These are phyloP conservation scores for Chouioia cunea DNA, from an alignment of 2,888 invertebrate genomes.

Conservation along the genomic window DNA sequence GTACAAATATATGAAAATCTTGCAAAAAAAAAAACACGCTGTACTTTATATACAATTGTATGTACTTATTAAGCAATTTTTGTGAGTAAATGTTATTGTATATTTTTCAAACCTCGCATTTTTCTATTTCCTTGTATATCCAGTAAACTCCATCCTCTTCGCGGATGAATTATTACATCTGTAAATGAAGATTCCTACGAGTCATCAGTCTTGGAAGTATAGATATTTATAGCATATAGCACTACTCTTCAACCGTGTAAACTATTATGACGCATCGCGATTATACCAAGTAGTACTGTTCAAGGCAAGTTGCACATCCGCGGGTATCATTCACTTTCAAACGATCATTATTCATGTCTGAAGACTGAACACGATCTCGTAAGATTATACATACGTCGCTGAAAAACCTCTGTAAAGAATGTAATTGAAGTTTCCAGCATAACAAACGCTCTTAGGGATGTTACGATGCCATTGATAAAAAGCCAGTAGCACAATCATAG, in stretches of 20 bases:
- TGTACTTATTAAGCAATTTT: constrained; percentile 51
- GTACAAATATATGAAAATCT: constrained; percentile 44
- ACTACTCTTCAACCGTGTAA: constrained; percentile 14
- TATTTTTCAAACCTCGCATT: constrained; percentile 50
- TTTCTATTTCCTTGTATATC: neutral
- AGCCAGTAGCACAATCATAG: no score
- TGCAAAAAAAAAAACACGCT: constrained; percentile 42
- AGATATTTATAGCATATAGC: constrained; percentile 8
- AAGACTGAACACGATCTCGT: constrained; percentile 22
- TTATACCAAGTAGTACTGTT: constrained; percentile 14
- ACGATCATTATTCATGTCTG: constrained; percentile 40
- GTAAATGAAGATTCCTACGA: neutral
- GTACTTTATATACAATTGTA: constrained; percentile 48
- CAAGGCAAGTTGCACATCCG: neutral
- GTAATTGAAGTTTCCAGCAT: constrained; percentile 23
- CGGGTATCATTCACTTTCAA: constrained; percentile 35
- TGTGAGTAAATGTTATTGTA: constrained; percentile 61
- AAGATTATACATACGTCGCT: constrained; percentile 10
- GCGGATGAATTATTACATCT: no score
- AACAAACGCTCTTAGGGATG: neutral
- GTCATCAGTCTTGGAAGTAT: constrained; percentile 9
- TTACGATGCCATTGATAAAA: no score
- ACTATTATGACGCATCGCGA: constrained; percentile 29
- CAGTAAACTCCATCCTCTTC: no score
- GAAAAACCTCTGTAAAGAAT: constrained; percentile 25